phyloP scores from a whole-genome alignment of 2,113 vertebrate species.

The Euleptes europaea region DNA sequence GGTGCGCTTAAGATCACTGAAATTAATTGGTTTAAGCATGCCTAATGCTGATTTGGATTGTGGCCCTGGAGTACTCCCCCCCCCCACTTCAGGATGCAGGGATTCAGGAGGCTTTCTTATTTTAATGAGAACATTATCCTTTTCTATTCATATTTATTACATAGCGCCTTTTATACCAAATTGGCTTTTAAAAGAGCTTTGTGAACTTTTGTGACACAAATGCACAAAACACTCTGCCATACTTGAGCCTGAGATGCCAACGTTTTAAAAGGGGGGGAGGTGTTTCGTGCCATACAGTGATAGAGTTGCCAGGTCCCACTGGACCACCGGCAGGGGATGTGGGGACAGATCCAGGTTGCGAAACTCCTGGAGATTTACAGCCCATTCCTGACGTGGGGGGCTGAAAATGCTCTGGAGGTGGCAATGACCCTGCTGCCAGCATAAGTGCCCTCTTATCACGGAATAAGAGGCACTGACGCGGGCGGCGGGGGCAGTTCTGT shows the following conservation, averaged over 20 bases:
- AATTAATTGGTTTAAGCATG: not conserved
- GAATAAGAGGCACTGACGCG: too few species aligned
- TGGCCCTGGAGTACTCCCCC: constrained; percentile 13
- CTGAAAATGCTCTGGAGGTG: too few species aligned
- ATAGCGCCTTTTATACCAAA: not conserved
- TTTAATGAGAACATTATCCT: constrained; percentile 22
- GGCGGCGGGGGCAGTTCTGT: too few species aligned
- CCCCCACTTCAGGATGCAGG: not conserved
- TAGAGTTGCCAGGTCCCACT: not conserved
- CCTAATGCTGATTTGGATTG: not conserved
- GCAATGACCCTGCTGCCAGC: too few species aligned
- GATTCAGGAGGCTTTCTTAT: constrained; percentile 42
- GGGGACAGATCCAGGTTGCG: too few species aligned
- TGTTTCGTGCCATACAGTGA: not conserved
- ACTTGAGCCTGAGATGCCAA: not conserved
- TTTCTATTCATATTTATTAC: constrained; percentile 30
- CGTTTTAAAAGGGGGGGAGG: not conserved
- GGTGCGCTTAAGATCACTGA: not conserved
- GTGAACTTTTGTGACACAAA: not conserved
- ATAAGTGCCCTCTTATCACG: too few species aligned
- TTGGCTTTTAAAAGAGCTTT: constrained; percentile 21
- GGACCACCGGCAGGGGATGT: too few species aligned
- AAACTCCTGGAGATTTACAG: too few species aligned
- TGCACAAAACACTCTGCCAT: not conserved
- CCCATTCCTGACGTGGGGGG: too few species aligned